A percentile compares a stretch with the other conserved stretches of the same genome.
Evolutionary conservation across 2,888 invertebrate species (phyloP).

Genomic region (Zygothrica quintamaculata): DNA sequence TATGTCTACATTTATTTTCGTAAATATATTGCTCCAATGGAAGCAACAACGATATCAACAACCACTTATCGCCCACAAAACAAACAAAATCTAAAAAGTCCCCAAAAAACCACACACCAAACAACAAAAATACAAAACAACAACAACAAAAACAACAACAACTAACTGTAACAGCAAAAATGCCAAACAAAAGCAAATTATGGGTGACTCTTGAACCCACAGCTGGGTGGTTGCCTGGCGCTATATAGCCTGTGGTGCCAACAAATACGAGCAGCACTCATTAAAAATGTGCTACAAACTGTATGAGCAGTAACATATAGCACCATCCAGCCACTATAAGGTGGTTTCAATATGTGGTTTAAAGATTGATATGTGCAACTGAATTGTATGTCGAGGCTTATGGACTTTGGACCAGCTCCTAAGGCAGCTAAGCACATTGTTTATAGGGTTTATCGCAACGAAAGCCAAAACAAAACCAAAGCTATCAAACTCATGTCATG

Average conservation of each 20-base stretch:
- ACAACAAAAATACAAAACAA: slow-evolving; percentile 13
- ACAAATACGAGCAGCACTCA: slow-evolving; percentile 58
- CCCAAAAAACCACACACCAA: slow-evolving; percentile 48
- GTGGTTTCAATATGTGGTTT: slow-evolving; percentile 48
- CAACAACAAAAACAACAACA: slow-evolving; percentile 12
- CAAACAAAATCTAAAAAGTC: slow-evolving; percentile 73
- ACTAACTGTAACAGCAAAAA: slow-evolving; percentile 42
- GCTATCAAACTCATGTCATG: slow-evolving; percentile 37
- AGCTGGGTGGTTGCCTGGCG: slow-evolving; percentile 15
- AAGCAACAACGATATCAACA: slow-evolving; percentile 45
- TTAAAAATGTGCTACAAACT: slow-evolving; percentile 67
- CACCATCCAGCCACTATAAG: slow-evolving; percentile 29
- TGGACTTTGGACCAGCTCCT: slow-evolving; percentile 37
- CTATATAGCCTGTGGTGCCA: slow-evolving; percentile 23
- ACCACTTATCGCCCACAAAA: slow-evolving; percentile 75
- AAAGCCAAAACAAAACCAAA: slow-evolving; percentile 36
- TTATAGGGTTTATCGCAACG: slow-evolving; percentile 50
- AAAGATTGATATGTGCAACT: slow-evolving; percentile 31
- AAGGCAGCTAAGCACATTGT: slow-evolving; percentile 44
- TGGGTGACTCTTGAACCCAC: slow-evolving; percentile 44
- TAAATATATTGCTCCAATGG: slow-evolving; percentile 31
- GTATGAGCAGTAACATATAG: slow-evolving; percentile 20
- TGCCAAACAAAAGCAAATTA: slow-evolving; percentile 59
- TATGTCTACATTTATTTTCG: slow-evolving; percentile 21
- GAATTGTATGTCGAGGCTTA: slow-evolving; percentile 43